Evolutionary conservation across 2,113 vertebrate species (phyloP), one percentile per base, ranked within the genome.

Genomic region (Recurvirostra avosetta): DNA sequence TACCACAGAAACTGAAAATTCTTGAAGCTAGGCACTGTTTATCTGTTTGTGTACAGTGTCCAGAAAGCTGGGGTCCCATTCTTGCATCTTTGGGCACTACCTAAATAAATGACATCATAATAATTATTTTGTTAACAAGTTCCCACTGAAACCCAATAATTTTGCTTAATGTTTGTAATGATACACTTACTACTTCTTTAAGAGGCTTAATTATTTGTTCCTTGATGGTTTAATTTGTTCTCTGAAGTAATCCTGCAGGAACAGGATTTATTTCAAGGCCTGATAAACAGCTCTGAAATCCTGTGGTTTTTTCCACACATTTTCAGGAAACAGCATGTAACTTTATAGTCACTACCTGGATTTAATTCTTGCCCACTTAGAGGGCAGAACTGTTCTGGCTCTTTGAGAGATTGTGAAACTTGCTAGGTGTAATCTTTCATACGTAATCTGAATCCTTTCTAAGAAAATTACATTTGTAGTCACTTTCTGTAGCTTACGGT

Each of bases 171-270:
- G 11, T 85, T 61, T 92, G 12, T 90, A 76, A 70, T 65, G n/a
- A 72, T 84, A 58, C 12, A 45, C n/a, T 89, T 84, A 47, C 15
- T 61, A 8, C 52, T 85, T 74, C 66, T 53, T 91, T 91, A 88
- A 79, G 67, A 38, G 55, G 17, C 67, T 92, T 91, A 82, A 92
- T 86, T 92, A 73, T 90, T 93, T 95, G 34, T 75, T 94, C 62
- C 67, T 49, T 88, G 55, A 73, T 83, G 67, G 29, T 76, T 94
- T 93, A 65, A 30, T 73, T 72, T 85, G 56, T 79, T 90, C 62
- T 72, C 49, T 81, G 85, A 90, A 66, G 18, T 73, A 86, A 88
- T 68, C 34, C 34, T 70, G 40, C 43, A 83, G 74, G 29, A 67
- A 45, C 14, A 52, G 56, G 58, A 49, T 82, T 89, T 68, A 55